Conservation (phyloP, 2,113 vertebrate species). For the Paradoxurus hermaphroditus region DNA sequence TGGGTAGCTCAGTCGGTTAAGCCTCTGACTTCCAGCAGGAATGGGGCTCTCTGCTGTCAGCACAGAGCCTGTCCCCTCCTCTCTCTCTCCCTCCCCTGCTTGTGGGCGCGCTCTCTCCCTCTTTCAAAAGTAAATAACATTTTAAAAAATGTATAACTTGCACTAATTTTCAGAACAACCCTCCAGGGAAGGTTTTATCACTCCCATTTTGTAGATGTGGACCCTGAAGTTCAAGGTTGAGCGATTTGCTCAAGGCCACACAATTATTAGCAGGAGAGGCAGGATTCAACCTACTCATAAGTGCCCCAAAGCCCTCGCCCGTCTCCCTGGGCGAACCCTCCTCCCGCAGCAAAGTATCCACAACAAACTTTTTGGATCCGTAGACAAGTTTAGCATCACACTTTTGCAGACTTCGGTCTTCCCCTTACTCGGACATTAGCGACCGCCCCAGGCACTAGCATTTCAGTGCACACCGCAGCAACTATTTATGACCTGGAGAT, state of each 20-base stretch:
- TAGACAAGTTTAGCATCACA: conserved; percentile 24
- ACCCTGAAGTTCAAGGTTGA: background rate
- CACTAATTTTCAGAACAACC: background rate
- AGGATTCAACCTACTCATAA: background rate
- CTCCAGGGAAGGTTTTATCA: background rate
- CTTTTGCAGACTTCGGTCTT: background rate
- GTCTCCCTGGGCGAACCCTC: background rate
- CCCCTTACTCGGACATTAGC: conserved; percentile 38
- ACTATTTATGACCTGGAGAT: conserved; percentile 70
- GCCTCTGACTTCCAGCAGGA: no score
- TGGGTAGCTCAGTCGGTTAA: no score
- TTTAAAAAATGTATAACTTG: background rate
- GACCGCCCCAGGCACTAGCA: conserved; percentile 40
- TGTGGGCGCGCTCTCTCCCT: no score
- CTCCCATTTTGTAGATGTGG: background rate
- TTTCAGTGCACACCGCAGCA: conserved; percentile 38
- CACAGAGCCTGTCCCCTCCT: no score
- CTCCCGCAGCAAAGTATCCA: background rate
- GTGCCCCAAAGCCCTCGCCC: background rate
- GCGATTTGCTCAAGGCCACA: background rate
- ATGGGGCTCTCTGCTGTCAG: no score
- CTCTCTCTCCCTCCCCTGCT: no score
- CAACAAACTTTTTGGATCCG: conserved; percentile 33
- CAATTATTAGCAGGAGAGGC: background rate
- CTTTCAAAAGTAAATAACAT: no score